Evolutionary conservation across 2,888 invertebrate genomes (phyloP).

Genomic region (Agrypnus murinus): DNA sequence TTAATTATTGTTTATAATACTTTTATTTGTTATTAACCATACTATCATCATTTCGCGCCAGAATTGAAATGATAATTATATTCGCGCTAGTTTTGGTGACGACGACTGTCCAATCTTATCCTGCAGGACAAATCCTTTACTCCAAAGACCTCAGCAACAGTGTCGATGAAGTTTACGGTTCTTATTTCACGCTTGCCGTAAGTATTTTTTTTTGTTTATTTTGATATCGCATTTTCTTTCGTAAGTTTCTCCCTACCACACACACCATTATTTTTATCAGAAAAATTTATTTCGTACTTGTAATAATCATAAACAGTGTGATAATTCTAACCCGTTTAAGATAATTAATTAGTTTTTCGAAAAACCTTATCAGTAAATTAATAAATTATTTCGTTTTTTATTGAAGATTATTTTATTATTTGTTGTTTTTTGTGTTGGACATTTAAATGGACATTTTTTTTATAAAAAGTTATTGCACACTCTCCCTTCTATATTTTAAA

Average conservation of each 20-base stretch:
- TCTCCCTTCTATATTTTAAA: too few species aligned
- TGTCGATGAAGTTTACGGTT: constrained; percentile 49
- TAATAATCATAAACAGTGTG: too few species aligned
- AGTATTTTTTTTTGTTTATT: constrained; percentile 22
- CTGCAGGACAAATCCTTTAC: constrained; percentile 42
- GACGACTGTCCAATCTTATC: constrained; percentile 52
- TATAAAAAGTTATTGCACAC: too few species aligned
- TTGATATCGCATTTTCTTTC: background rate
- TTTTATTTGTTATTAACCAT: constrained; percentile 38
- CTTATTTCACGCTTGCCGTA: constrained; percentile 36
- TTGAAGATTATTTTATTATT: too few species aligned
- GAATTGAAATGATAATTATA: constrained; percentile 58
- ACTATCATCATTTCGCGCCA: constrained; percentile 39
- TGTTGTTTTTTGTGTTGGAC: too few species aligned
- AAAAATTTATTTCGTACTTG: too few species aligned
- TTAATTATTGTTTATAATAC: constrained; percentile 47
- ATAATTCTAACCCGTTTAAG: too few species aligned
- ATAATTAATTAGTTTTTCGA: too few species aligned
- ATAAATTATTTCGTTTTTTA: too few species aligned
- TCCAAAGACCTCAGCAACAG: constrained; percentile 52
- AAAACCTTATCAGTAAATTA: too few species aligned
- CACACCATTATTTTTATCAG: too few species aligned
- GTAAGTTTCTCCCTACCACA: background rate
- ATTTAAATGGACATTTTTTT: too few species aligned
- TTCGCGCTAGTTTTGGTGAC: constrained; percentile 55